Evolutionary conservation across 2,113 vertebrate genomes (phyloP), one percentile per base, ranked within the genome.

Genomic region (Hippocampus zosterae): DNA sequence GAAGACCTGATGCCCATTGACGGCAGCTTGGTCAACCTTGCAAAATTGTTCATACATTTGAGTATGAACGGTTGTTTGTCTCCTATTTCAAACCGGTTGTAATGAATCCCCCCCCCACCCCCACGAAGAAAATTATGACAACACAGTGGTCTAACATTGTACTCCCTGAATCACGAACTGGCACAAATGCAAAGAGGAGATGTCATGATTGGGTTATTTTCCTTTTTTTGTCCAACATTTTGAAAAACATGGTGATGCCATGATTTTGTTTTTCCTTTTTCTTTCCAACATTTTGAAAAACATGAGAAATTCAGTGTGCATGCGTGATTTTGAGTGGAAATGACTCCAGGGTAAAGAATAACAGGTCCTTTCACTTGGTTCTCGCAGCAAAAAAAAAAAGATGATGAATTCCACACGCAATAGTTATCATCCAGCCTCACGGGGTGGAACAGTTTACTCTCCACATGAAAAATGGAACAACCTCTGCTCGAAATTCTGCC

Each of bases 401-500:
- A 78, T 80, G 78, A 79, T 77, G 83, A 68, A 71, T 72, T 75
- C 73, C 21, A 65, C 67, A 73, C 50, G 71, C 69, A 74, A 77
- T 59, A 55, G 64, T 73, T 64, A 72, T 75, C 73, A 72, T 78
- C 37, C 44, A 81, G 62, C 76, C 70, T 72, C 78, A 55, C 50
- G 68, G 65, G 50, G 59, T 67, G 62, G 68, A 48, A 74, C 27
- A 68, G 75, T 83, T 82, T 70, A 70, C 60, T 73, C 79, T 62
- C 63, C 73, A 76, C 74, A 63, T 77, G 65, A 73, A 81, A 81
- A 84, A 87, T 81, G 64, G 75, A 78, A 75, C 72, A 79, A 68
- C 75, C 67, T 71, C 80, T 74, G 67, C 78, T 78, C 75, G 73
- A 72, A 65, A 75, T 69, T 74, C 77, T 29, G 13, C 56, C 7